phyloP scores from a whole-genome alignment of 2,888 invertebrate genomes.

The Unio pictorum region DNA sequence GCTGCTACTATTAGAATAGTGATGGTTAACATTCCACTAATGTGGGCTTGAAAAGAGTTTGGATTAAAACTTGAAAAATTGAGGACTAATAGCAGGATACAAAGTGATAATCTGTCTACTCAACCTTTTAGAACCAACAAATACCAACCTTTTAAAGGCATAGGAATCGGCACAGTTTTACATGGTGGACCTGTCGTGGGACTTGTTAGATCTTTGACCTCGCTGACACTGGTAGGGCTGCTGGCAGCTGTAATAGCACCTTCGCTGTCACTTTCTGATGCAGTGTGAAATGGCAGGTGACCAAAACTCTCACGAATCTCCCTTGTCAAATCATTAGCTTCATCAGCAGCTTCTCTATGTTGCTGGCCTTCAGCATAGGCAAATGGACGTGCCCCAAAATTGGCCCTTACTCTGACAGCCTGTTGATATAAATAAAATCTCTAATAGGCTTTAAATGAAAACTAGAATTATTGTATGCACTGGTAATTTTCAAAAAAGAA shows the following conservation, averaged over 20 bases:
- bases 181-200: conserved; percentile 57
- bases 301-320: conserved; percentile 68
- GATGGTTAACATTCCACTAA: too few relatives aligned
- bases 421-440: conserved; percentile 17
- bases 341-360: conserved; percentile 67
- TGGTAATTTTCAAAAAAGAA: too few relatives aligned
- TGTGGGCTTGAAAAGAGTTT: too few relatives aligned
- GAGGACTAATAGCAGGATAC: too few relatives aligned
- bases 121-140: too few relatives aligned
- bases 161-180: conserved; percentile 56
- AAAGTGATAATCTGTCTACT: too few relatives aligned
- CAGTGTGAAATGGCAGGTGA: conserved; percentile 66
- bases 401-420: conserved; percentile 68
- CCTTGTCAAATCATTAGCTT: conserved; percentile 64
- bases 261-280: conserved; percentile 68
- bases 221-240: conserved; percentile 34
- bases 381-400: conserved; percentile 70
- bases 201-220: conserved; percentile 26
- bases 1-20: too few relatives aligned
- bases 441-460: too few relatives aligned
- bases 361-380: conserved; percentile 68
- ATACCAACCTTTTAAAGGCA: conserved; percentile 58
- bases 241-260: conserved; percentile 49
- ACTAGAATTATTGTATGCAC: too few relatives aligned
- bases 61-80: too few relatives aligned